Evolutionary conservation across 2,888 invertebrate genomes (phyloP), one percentile per base, ranked within the genome.

Genomic region (Dione vanillae): DNA sequence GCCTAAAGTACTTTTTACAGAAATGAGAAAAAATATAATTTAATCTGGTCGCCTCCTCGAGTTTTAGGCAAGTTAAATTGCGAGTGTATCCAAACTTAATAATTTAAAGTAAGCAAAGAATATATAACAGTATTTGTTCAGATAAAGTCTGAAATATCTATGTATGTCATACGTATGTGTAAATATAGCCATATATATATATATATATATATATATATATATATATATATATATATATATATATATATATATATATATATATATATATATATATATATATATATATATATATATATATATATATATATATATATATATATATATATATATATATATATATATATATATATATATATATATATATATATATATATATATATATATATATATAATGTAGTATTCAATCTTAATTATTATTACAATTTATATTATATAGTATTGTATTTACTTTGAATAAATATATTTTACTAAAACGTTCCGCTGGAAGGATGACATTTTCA

Each of bases 11-110:
- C 16, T 45, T 61, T 61, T 61, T 27, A 45, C 61, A 45, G 27
- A 61, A 61, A 80, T 82, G 80, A 82, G 82, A 84, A 89, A 88
- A 85, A 80, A 84, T 85, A 87, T 89, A 90, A 90, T 89, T 90
- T 90, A 87, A 91, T 91, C 88, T 85, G 75, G 81, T 79, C 84
- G 82, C 86, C 85, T 84, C 78, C 76, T 83, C 82, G 90, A 91
- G 86, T 91, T 90, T 87, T 84, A 87, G 86, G 85, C 89, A 91
- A 91, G 87, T 91, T 91, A 91, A 90, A 91, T 91, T 91, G 89
- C 87, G 86, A 91, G 90, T 90, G 89, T 91, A 91, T 90, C 91
- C 89, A 91, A 91, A 90, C 89, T 88, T 89, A 90, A 90, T 91
- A 90, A 90, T 87, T 88, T 88, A 83, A 89, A 90, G 89, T 88